Evolutionary conservation across 1,140 invertebrate species (phyloP), one percentile per base, ranked within the genome.

Genomic region (Drosophila fuyamai): DNA sequence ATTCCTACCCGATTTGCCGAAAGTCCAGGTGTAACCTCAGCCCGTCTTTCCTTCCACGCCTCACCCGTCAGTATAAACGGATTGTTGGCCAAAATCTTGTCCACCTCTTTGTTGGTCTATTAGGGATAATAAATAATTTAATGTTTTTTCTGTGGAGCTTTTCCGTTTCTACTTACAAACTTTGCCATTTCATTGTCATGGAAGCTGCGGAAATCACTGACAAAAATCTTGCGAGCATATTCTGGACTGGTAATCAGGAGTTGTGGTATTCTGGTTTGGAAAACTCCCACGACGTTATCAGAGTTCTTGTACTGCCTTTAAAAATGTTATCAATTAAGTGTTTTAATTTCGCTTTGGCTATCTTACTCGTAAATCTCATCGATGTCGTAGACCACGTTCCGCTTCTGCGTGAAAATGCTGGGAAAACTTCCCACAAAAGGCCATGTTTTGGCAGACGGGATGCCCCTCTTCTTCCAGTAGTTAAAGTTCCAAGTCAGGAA

Each of bases 21-120:
- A 41, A 95, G 93, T 10, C 93, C 93, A 9, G 94, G 94, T 16
- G 93, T 94, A n/a, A 94, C 91, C 51, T 94, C 93, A 9, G 90
- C 89, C 16, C 94, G 84, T 29, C 93, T 92, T 16, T 93, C 86
- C 78, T 94, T 94, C 95, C 95, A 95, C 8, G 67, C 70, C n/a
- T 93, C 90, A 23, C 93, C 93, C 2, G 65, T 76, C 12, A 92
- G 59, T 5, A 92, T 44, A 60, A 94, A 94, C 0, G 93, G 86
- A 74, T 94, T 93, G 40, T 79, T 76, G 7, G 73, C 77, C 47
- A 93, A 58, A 14, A 94, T 85, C 13, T 86, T 79, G 82, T 94
- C 93, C 2, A 58, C 46, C 16, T 93, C 66, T 14, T 79, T 57
- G 60, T 89, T 82, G 8, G 91, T 55, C 65, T 92, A 32, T 18